phyloP scores from a whole-genome alignment of 2,113 vertebrate species.

The Ifrita kowaldi region DNA sequence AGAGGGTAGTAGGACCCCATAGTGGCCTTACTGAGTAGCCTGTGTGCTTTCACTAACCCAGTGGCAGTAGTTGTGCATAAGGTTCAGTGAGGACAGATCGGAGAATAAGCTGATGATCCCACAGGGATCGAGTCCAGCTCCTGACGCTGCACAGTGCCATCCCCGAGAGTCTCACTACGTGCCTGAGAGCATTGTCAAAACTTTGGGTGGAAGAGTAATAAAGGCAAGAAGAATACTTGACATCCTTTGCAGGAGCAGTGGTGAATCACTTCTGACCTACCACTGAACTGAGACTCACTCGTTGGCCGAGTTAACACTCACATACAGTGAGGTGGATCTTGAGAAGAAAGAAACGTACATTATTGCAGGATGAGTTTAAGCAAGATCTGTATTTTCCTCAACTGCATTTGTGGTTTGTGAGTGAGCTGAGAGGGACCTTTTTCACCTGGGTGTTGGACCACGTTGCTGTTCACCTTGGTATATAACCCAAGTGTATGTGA shows the following conservation, averaged over 20 bases:
- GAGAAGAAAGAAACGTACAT: background rate
- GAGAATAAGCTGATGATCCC: background rate
- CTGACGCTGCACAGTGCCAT: background rate
- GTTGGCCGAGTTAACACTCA: background rate
- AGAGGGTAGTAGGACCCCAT: accelerated
- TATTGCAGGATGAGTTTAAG: background rate
- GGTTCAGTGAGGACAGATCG: background rate
- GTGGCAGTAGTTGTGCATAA: background rate
- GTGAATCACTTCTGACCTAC: background rate
- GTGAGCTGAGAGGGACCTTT: background rate
- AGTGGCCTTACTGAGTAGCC: background rate
- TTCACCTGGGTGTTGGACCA: background rate
- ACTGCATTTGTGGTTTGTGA: background rate
- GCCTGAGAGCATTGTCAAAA: background rate
- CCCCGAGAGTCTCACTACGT: background rate
- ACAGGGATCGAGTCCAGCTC: background rate
- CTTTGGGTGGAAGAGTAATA: background rate
- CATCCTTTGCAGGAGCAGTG: background rate
- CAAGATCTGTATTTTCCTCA: background rate
- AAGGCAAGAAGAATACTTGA: background rate
- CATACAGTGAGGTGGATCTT: background rate
- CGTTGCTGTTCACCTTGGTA: background rate
- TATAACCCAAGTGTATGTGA: background rate
- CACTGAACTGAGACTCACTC: background rate
- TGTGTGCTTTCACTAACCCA: background rate